Conservation (phyloP, 2,888 invertebrate genomes). For the Acrobasis suavella region DNA sequence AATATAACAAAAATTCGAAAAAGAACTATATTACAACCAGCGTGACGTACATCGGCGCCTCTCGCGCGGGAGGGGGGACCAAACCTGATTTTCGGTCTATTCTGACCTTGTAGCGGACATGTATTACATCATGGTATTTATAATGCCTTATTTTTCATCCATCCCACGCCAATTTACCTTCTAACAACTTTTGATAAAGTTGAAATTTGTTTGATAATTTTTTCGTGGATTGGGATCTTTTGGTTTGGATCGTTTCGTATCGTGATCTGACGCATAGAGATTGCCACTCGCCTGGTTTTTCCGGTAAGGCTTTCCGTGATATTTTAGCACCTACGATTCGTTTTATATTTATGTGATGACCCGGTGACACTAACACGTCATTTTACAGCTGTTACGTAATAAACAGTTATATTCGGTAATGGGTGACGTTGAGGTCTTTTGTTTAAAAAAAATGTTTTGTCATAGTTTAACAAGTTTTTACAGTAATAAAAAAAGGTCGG, state of each 20-base stretch:
- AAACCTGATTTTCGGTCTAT: constrained; percentile 82
- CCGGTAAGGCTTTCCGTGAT: constrained; percentile 74
- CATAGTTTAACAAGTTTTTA: too few species aligned
- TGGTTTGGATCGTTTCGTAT: constrained; percentile 26
- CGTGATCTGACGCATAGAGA: constrained; percentile 59
- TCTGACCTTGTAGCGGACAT: constrained; percentile 75
- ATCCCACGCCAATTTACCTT: constrained; percentile 32
- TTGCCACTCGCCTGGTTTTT: constrained; percentile 72
- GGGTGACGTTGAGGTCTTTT: too few species aligned
- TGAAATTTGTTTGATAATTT: constrained; percentile 26
- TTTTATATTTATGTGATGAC: constrained; percentile 34
- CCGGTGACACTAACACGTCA: constrained; percentile 14
- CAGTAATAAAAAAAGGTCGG: too few species aligned
- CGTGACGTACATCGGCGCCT: constrained; percentile 45
- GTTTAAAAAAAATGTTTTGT: too few species aligned
- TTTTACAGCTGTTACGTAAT: background rate
- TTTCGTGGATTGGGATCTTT: constrained; percentile 38
- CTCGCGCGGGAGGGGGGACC: constrained; percentile 50
- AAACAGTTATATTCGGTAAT: background rate
- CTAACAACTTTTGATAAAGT: constrained; percentile 23
- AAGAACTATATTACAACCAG: constrained; percentile 26
- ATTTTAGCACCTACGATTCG: constrained; percentile 45
- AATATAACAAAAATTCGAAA: background rate
- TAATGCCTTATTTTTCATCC: constrained; percentile 58
- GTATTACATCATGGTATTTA: constrained; percentile 74